A percentile compares a stretch with the other conserved stretches of the same genome.
Conservation (phyloP, 2,797 vertebrate genomes). For the Ficedula albicollis region DNA sequence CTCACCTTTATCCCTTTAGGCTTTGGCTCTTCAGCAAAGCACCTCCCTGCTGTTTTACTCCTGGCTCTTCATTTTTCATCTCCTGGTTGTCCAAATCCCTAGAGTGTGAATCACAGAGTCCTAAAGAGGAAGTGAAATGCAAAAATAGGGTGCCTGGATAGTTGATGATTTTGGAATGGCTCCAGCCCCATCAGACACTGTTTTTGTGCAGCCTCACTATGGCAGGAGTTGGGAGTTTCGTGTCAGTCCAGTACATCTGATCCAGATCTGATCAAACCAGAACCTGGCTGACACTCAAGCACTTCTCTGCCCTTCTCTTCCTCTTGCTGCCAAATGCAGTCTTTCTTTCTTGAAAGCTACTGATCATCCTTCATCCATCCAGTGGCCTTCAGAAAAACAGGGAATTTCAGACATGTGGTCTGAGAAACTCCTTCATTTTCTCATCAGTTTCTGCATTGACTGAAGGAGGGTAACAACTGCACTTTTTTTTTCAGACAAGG, state of each 20-base stretch:
- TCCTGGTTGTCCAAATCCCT: not conserved
- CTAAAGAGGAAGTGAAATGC: not conserved
- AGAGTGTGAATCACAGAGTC: not conserved
- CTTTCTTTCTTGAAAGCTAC: not conserved
- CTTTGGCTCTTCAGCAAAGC: not conserved
- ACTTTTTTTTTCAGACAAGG: not conserved
- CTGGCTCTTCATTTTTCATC: not conserved
- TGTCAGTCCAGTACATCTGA: not conserved
- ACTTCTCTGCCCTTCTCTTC: not conserved
- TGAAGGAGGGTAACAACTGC: not conserved
- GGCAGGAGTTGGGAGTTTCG: not conserved
- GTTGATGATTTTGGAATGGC: not conserved
- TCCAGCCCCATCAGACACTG: not conserved
- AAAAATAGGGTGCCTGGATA: not conserved
- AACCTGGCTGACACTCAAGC: not conserved
- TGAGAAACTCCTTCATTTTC: not conserved
- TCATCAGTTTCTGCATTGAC: not conserved
- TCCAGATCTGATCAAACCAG: not conserved
- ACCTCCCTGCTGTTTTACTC: not conserved
- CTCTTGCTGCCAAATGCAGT: not conserved
- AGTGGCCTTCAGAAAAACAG: not conserved
- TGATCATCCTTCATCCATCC: not conserved
- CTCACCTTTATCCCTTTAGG: not conserved
- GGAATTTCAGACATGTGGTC: not conserved
- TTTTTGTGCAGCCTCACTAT: not conserved